A percentile compares a stretch with the other conserved stretches of the same genome.
Evolutionary conservation across 2,113 vertebrate genomes (phyloP).

Genomic region (Leptobrachium ailaonicum): DNA sequence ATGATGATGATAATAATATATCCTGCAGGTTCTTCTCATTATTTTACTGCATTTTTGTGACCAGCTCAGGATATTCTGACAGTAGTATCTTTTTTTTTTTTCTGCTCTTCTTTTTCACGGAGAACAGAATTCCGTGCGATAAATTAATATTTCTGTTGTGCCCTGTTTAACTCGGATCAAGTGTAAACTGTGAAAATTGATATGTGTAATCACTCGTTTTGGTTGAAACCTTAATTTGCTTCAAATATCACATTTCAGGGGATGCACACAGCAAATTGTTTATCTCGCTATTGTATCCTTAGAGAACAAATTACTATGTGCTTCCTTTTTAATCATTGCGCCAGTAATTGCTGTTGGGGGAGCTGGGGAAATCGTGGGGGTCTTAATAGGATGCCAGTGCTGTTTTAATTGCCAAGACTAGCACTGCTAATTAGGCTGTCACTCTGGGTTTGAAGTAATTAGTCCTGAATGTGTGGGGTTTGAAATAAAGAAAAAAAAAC

Average conservation of each 20-base stretch:
- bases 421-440: slow-evolving; percentile 73
- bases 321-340: slow-evolving; percentile 63
- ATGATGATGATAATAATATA: too few relatives aligned
- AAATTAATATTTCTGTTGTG: slow-evolving; percentile 20
- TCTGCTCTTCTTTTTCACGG: too few relatives aligned
- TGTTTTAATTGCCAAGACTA: slow-evolving; percentile 70
- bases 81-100: too few relatives aligned
- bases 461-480: slow-evolving; percentile 66
- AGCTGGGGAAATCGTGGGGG: slow-evolving; percentile 64
- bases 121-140: background rate
- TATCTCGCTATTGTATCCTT: slow-evolving; percentile 61
- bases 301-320: slow-evolving; percentile 61
- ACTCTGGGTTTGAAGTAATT: slow-evolving; percentile 71
- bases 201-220: slow-evolving; percentile 4
- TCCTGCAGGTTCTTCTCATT: too few relatives aligned
- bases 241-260: slow-evolving; percentile 58
- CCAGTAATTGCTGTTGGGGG: slow-evolving; percentile 69
- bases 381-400: slow-evolving; percentile 68
- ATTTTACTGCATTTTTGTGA: too few relatives aligned
- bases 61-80: too few relatives aligned
- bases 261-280: slow-evolving; percentile 57
- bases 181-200: slow-evolving; percentile 52
- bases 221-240: slow-evolving; percentile 56
- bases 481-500: background rate
- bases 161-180: slow-evolving; percentile 3